Percentiles rank a stretch among this genome's conserved stretches.
These are phyloP conservation scores for Phataginus tetradactyla DNA, from an alignment of 2,797 vertebrate species.

Conservation along the genomic window DNA sequence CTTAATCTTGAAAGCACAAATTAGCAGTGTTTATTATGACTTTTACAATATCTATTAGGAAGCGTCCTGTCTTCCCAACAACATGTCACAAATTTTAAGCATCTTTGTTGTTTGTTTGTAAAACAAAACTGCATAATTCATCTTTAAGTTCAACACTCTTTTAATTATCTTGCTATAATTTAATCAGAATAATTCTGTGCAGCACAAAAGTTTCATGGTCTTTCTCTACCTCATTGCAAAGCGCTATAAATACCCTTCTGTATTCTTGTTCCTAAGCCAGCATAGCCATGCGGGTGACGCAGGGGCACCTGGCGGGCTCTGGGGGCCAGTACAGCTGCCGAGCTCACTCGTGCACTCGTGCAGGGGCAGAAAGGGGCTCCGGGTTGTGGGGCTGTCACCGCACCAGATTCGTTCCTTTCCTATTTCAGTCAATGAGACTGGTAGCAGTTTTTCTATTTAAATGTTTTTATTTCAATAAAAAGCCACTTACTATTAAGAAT, in stretches of 20 bases:
- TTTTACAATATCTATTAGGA: not conserved
- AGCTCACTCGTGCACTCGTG: not conserved
- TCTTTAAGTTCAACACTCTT: not conserved
- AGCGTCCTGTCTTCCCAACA: not conserved
- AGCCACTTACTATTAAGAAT: not conserved
- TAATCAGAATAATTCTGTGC: not conserved
- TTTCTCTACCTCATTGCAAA: not conserved
- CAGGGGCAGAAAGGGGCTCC: not conserved
- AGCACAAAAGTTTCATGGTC: not conserved
- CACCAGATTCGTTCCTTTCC: not conserved
- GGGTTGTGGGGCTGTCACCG: not conserved
- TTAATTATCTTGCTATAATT: not conserved
- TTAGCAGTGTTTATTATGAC: not conserved
- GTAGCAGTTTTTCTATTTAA: not conserved
- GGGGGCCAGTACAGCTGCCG: no score
- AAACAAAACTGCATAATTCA: conserved; percentile 9
- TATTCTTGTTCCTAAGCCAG: not conserved
- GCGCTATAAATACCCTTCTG: not conserved
- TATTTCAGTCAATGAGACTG: no score
- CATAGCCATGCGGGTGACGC: fast-evolving
- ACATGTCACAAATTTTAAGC: not conserved
- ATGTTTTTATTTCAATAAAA: not conserved
- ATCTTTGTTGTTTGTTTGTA: not conserved
- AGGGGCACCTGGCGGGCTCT: no score
- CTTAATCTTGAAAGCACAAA: conserved; percentile 10